Evolutionary conservation across 2,888 invertebrate genomes (phyloP).

Genomic region (Periphyllus acericola): DNA sequence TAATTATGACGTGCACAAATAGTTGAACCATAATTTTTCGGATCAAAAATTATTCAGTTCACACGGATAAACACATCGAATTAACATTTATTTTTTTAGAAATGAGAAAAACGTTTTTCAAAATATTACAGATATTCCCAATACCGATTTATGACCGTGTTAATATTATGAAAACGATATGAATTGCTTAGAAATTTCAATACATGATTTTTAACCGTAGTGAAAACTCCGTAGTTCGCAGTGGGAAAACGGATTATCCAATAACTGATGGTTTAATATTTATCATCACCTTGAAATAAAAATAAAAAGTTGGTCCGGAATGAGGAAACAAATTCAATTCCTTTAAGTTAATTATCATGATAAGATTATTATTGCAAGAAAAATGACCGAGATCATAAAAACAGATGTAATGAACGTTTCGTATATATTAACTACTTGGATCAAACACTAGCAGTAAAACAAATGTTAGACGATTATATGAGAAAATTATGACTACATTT

Average conservation of each 20-base stretch:
- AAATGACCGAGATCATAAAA: neutral
- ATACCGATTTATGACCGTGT: no score
- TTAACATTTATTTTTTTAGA: no score
- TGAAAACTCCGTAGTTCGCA: no score
- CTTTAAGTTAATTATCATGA: neutral
- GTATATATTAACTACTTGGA: neutral
- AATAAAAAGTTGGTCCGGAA: neutral
- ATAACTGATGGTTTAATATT: no score
- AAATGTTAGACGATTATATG: neutral
- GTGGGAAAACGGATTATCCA: no score
- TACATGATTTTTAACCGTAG: no score
- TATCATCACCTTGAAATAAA: no score
- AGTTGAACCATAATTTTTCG: neutral
- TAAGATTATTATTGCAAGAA: neutral
- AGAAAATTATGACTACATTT: neutral
- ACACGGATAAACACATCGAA: no score
- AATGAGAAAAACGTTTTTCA: no score
- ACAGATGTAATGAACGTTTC: neutral
- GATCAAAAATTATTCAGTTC: neutral
- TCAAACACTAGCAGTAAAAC: neutral
- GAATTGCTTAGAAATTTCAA: no score
- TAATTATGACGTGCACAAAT: neutral
- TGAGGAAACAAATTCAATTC: neutral
- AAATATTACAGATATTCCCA: no score
- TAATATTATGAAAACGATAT: no score